Evolutionary conservation across 2,113 vertebrate species (phyloP).

Genomic region (Campylomormyrus numenius): DNA sequence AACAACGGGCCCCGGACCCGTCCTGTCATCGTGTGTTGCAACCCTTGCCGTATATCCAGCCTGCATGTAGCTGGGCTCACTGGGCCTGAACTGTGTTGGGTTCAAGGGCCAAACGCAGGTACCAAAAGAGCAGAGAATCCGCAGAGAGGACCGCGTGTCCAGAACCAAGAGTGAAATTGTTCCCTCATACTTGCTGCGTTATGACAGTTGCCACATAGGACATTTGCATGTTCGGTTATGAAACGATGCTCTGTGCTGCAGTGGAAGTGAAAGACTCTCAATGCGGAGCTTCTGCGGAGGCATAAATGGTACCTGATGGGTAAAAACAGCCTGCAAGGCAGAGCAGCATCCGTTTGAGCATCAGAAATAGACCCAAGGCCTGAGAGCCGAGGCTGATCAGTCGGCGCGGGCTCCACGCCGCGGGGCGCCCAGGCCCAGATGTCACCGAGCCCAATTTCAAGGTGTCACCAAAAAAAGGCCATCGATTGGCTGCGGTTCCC

Average conservation of each 20-base stretch:
- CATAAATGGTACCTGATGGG: neutral
- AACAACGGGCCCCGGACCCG: neutral
- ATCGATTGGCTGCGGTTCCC: slow-evolving; percentile 7
- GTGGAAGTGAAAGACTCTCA: neutral
- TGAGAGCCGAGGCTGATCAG: neutral
- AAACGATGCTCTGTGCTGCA: neutral
- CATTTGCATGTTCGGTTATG: slow-evolving; percentile 6
- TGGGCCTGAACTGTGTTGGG: neutral
- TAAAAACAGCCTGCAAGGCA: neutral
- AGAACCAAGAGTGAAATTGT: neutral
- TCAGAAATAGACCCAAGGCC: slow-evolving; percentile 15
- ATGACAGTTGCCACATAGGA: neutral
- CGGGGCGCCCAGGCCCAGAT: neutral
- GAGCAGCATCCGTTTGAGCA: neutral
- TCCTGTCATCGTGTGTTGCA: neutral
- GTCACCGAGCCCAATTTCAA: neutral
- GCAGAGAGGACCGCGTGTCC: neutral
- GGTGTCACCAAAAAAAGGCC: neutral
- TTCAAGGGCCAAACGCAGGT: neutral
- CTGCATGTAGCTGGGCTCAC: neutral
- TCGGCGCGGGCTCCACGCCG: neutral
- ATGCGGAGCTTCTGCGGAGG: neutral
- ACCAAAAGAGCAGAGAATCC: neutral
- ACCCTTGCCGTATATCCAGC: neutral
- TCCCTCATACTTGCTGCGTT: neutral